These are phyloP conservation scores for Peromyscus aztecus DNA, from an alignment of 2,797 vertebrate species.

Conservation along the genomic window DNA sequence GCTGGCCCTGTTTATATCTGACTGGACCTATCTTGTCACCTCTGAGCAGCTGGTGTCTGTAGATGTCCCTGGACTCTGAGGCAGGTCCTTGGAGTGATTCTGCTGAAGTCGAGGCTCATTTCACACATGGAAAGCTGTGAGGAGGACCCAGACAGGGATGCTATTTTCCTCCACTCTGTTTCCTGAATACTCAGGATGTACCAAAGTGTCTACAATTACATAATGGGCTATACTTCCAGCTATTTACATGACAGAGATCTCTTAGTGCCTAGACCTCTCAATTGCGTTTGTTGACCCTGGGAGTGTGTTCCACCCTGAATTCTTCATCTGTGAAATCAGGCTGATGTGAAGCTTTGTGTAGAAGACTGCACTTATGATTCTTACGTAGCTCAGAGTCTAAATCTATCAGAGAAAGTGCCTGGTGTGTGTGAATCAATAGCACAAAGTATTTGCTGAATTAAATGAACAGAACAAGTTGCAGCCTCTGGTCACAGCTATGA, in stretches of 20 bases:
- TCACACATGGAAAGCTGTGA: neutral
- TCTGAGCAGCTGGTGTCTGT: neutral
- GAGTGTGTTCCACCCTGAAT: neutral
- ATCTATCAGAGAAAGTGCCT: accelerated
- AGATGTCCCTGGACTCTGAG: accelerated
- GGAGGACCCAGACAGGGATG: neutral
- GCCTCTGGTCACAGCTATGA: neutral
- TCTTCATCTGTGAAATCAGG: neutral
- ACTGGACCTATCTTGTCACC: neutral
- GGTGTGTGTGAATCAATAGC: neutral
- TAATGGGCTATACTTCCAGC: neutral
- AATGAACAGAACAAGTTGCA: accelerated
- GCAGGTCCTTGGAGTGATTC: neutral
- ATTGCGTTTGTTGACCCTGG: neutral
- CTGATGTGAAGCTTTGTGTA: neutral
- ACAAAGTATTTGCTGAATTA: neutral
- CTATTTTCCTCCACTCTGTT: neutral
- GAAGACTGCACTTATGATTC: neutral
- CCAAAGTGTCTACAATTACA: neutral
- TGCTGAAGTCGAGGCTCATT: neutral
- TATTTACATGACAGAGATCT: neutral
- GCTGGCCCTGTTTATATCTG: neutral
- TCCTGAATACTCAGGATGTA: neutral
- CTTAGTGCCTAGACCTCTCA: slow-evolving; percentile 25
- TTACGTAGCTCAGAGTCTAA: neutral